These are phyloP conservation scores for Sthenelais limicola DNA, from an alignment of 2,888 invertebrate genomes.

Conservation along the genomic window DNA sequence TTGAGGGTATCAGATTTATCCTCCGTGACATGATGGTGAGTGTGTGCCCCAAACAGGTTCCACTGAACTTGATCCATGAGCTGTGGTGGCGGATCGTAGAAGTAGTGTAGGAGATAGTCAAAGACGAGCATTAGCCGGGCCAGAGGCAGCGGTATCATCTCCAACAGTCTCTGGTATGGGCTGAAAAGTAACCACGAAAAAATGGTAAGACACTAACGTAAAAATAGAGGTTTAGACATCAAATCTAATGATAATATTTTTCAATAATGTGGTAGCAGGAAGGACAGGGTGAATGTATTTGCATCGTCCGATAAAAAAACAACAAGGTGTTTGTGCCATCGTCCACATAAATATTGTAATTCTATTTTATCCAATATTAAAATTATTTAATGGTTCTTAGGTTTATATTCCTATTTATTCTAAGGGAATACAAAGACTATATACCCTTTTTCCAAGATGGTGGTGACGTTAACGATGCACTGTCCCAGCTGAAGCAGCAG, in stretches of 20 bases:
- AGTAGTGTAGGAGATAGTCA: constrained; percentile 94
- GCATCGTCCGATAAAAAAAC: too few relatives aligned
- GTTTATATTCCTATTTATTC: too few relatives aligned
- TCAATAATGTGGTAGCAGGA: too few relatives aligned
- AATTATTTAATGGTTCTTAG: too few relatives aligned
- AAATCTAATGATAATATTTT: not conserved
- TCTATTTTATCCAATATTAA: too few relatives aligned
- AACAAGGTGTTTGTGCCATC: too few relatives aligned
- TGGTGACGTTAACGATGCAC: constrained; percentile 62
- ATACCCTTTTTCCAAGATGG: constrained; percentile 46
- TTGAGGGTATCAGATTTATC: constrained; percentile 70
- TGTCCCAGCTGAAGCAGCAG: constrained; percentile 79
- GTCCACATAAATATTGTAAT: too few relatives aligned
- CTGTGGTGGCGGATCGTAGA: constrained; percentile 86
- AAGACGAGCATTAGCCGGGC: constrained; percentile 86
- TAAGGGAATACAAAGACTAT: not conserved
- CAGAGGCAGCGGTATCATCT: constrained; percentile 59
- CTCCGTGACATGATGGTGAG: constrained; percentile 47
- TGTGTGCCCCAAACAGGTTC: constrained; percentile 78
- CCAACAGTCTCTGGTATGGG: constrained; percentile 18
- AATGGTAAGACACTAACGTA: not conserved
- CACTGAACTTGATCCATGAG: constrained; percentile 76
- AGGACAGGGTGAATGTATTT: too few relatives aligned
- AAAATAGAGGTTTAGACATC: not conserved
- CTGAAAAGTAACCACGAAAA: constrained; percentile 25